Conservation (phyloP, 92 coral and sea anemone genomes). For the Meandrina meandrites region DNA sequence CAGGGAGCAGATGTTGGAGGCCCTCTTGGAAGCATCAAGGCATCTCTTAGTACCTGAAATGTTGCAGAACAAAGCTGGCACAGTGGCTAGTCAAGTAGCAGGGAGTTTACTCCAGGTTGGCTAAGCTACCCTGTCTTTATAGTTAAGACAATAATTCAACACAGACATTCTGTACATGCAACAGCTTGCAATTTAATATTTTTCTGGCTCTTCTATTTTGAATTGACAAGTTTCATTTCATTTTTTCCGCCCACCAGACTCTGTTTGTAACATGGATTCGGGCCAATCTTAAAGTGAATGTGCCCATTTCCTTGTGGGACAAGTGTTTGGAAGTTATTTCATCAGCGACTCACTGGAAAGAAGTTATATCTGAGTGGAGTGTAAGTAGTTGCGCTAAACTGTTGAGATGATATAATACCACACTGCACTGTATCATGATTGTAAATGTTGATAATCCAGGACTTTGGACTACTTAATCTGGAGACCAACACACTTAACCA, state of each 20-base stretch:
- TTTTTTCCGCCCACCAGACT: constrained; percentile 56
- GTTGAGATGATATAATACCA: too few species aligned
- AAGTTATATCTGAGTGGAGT: constrained; percentile 92
- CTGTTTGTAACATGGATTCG: constrained; percentile 99
- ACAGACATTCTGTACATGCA: too few species aligned
- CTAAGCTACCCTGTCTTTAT: background rate
- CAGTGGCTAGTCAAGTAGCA: constrained; percentile 77
- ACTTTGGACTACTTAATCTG: background rate
- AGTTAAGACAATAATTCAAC: background rate
- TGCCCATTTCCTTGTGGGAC: constrained; percentile 86
- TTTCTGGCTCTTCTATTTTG: background rate
- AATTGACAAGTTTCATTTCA: background rate
- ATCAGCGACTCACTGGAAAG: constrained; percentile 90
- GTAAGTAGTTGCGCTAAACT: constrained; percentile 56
- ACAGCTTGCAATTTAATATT: background rate
- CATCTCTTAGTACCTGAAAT: constrained; percentile 74
- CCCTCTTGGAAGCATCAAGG: constrained; percentile 78
- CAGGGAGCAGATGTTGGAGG: constrained; percentile 92
- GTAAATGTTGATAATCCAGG: too few species aligned
- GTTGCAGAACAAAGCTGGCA: constrained; percentile 56
- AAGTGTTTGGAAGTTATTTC: constrained; percentile 87
- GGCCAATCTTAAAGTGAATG: constrained; percentile 89
- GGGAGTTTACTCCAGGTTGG: constrained; percentile 83
- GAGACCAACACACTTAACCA: too few species aligned
- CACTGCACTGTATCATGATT: too few species aligned